These are phyloP conservation scores for Babylonia areolata DNA, from an alignment of 1,140 invertebrate species.

Conservation along the genomic window DNA sequence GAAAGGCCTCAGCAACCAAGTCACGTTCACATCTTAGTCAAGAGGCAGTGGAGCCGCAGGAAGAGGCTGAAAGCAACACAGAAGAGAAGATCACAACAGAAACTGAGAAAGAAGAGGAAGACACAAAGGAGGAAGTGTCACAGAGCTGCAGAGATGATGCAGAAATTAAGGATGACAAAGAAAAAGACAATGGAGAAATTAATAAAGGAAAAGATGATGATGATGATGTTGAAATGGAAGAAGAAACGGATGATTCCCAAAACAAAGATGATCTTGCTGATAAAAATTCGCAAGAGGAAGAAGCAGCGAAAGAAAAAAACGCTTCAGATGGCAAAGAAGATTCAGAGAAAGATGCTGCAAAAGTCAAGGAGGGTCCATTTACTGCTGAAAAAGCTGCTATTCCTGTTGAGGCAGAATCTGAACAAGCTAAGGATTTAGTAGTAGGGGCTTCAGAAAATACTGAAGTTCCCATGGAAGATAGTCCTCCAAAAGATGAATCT, in stretches of 20 bases:
- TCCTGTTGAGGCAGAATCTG: not conserved
- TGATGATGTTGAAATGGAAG: not conserved
- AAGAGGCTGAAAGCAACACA: constrained; percentile 38
- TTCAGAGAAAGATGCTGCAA: constrained; percentile 25
- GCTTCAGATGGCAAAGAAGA: constrained; percentile 11
- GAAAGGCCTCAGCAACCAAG: not conserved
- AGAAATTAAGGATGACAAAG: constrained; percentile 32
- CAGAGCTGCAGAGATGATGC: constrained; percentile 37
- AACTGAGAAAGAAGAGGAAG: not conserved
- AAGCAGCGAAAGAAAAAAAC: not conserved
- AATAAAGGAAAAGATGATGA: not conserved
- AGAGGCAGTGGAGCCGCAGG: constrained; percentile 40
- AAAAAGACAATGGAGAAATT: not conserved
- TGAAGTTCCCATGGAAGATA: constrained; percentile 33
- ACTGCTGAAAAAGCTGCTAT: constrained; percentile 5
- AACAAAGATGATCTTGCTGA: constrained; percentile 39
- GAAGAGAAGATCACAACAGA: constrained; percentile 33
- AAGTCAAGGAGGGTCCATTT: constrained; percentile 4
- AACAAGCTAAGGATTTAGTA: constrained; percentile 6
- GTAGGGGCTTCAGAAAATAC: not conserved
- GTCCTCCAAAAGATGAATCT: constrained; percentile 33
- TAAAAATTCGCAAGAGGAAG: constrained; percentile 33
- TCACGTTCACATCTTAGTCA: not conserved
- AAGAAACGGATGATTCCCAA: constrained; percentile 11
- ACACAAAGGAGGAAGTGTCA: not conserved